Conservation (phyloP, 2,113 vertebrate genomes). For the Morone saxatilis region DNA sequence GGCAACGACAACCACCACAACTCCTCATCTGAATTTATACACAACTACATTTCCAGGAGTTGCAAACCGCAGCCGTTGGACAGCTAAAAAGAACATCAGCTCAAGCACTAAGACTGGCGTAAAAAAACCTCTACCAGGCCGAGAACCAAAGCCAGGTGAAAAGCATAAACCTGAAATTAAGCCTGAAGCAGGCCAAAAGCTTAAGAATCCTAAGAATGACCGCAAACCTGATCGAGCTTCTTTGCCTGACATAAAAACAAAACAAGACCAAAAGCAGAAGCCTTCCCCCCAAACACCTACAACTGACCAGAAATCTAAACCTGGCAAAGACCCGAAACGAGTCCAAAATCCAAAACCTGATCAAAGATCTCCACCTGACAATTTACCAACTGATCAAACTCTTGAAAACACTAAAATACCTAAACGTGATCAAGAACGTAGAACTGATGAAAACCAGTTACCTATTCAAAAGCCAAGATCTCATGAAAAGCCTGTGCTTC, state of each 20-base stretch:
- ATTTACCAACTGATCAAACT: conserved; percentile 42
- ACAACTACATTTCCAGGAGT: conserved; percentile 26
- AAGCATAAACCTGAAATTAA: conserved; percentile 48
- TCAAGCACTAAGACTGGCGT: conserved; percentile 21
- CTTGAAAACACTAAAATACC: conserved; percentile 5
- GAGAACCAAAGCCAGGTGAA: conserved; percentile 15
- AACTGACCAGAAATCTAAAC: conserved; percentile 36
- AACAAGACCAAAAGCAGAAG: conserved; percentile 50
- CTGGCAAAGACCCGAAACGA: conserved; percentile 13
- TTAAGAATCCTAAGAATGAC: conserved; percentile 49
- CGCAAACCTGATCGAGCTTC: conserved; percentile 38
- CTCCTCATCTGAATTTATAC: conserved; percentile 15
- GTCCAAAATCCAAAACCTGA: conserved; percentile 38
- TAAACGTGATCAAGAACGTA: conserved; percentile 6
- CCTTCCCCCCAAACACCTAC: conserved; percentile 37
- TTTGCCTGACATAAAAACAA: conserved; percentile 43
- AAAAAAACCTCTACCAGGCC: conserved; percentile 28
- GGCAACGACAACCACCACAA: conserved; percentile 18
- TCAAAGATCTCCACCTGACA: conserved; percentile 16
- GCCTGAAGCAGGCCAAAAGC: conserved; percentile 36
- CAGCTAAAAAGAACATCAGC: conserved; percentile 50
- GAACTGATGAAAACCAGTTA: conserved; percentile 14
- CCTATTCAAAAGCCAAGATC: conserved; percentile 21
- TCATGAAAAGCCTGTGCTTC: conserved; percentile 10
- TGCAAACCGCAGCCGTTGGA: not conserved